Evolutionary conservation across 2,113 vertebrate genomes (phyloP).

Genomic region (Muntiacus reevesi): DNA sequence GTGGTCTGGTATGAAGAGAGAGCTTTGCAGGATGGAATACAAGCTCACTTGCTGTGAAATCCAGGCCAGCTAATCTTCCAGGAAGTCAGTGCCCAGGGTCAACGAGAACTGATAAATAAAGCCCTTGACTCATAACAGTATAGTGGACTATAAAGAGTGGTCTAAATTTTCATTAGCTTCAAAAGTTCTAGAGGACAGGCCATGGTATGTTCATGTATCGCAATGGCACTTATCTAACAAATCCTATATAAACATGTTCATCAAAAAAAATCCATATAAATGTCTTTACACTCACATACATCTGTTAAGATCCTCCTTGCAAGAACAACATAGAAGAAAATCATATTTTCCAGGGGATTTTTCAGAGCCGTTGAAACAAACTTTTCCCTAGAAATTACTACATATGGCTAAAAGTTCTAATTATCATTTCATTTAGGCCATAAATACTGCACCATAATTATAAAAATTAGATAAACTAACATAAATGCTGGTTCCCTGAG

Average conservation of each 20-base stretch:
- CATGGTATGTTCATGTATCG: not conserved
- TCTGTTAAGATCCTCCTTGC: not conserved
- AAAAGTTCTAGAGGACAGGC: not conserved
- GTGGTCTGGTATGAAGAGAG: slow-evolving; percentile 23
- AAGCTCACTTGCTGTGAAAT: not conserved
- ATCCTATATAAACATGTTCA: not conserved
- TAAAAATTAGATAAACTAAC: not conserved
- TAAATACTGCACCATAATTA: not conserved
- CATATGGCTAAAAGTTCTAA: not conserved
- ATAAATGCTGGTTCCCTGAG: not conserved
- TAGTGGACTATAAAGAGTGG: not conserved
- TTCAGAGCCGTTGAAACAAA: not conserved
- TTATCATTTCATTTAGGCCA: not conserved
- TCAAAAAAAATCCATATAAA: not conserved
- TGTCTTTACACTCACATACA: not conserved
- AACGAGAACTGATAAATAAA: not conserved
- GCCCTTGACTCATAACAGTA: not conserved
- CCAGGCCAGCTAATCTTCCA: not conserved
- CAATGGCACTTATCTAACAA: not conserved
- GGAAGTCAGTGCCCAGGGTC: not conserved
- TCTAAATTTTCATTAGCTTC: not conserved
- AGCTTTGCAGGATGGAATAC: not conserved
- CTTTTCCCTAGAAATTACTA: not conserved
- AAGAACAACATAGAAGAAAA: not conserved
- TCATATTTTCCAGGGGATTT: not conserved